Conservation (phyloP, 2,113 vertebrate genomes). For the Catharus bicknelli region DNA sequence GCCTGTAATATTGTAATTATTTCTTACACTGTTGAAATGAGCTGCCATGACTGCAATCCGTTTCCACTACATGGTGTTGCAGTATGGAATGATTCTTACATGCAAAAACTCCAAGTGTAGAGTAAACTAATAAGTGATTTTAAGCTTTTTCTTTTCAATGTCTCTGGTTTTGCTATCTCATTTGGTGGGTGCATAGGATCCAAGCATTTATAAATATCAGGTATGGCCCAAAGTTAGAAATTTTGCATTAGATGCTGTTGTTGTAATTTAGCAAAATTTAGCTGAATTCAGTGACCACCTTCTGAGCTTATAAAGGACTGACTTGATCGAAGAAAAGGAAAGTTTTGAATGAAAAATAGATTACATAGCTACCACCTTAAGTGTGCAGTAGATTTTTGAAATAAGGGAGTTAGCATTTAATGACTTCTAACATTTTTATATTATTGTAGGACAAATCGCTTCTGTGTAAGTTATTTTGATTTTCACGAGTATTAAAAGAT, state of each 20-base stretch:
- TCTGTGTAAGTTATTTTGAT: not conserved
- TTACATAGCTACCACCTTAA: not conserved
- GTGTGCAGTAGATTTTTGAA: not conserved
- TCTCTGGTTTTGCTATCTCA: not conserved
- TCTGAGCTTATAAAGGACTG: not conserved
- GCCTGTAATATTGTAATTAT: not conserved
- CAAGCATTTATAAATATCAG: not conserved
- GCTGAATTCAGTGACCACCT: not conserved
- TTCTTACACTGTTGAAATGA: not conserved
- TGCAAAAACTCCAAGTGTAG: not conserved
- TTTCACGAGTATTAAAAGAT: not conserved
- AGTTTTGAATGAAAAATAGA: not conserved
- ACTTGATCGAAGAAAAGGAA: not conserved
- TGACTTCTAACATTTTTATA: not conserved
- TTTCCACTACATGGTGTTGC: accelerated
- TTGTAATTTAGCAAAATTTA: not conserved
- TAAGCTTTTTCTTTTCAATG: not conserved
- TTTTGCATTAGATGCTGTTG: not conserved
- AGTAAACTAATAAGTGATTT: not conserved
- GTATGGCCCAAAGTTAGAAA: not conserved
- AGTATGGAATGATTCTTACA: not conserved
- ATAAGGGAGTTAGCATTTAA: not conserved
- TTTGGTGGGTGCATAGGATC: not conserved
- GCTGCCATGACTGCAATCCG: not conserved
- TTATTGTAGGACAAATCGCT: not conserved